phyloP scores from a whole-genome alignment of 1,140 invertebrate species.

The Uloborus diversus region DNA sequence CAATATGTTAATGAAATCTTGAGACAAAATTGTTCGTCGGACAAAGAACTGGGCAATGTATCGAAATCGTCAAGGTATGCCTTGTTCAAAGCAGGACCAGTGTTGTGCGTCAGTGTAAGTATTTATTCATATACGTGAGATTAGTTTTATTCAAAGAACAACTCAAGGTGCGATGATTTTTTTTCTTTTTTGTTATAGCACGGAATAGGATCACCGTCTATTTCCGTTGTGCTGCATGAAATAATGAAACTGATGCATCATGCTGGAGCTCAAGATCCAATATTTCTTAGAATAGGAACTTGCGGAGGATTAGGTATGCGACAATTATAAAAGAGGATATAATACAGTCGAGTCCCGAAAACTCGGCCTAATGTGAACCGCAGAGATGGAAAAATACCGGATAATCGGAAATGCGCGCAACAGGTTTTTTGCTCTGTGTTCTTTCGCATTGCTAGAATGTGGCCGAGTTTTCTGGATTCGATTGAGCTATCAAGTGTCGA shows the following conservation, averaged over 20 bases:
- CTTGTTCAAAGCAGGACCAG: conserved; percentile 96
- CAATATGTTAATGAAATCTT: conserved; percentile 89
- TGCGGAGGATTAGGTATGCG: conserved; percentile 83
- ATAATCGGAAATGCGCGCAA: too few species aligned
- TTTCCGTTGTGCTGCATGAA: conserved; percentile 91
- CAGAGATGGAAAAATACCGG: too few species aligned
- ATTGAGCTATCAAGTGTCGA: too few species aligned
- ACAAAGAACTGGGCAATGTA: conserved; percentile 79
- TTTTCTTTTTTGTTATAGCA: conserved; percentile 71
- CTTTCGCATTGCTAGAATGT: too few species aligned
- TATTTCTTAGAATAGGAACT: conserved; percentile 92
- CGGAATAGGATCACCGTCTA: conserved; percentile 92
- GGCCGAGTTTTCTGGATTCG: too few species aligned
- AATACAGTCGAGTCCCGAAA: too few species aligned
- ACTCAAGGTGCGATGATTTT: not conserved
- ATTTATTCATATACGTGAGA: too few species aligned
- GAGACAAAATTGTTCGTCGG: conserved; percentile 76
- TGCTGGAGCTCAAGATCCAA: conserved; percentile 81
- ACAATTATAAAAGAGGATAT: too few species aligned
- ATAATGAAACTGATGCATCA: conserved; percentile 94
- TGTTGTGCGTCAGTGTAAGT: conserved; percentile 90
- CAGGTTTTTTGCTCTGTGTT: too few species aligned
- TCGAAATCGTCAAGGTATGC: conserved; percentile 89
- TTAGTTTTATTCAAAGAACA: not conserved
- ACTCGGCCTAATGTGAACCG: too few species aligned